Evolutionary conservation across 1,140 invertebrate species (phyloP), one percentile per base, ranked within the genome.

Genomic region (Oreohelix idahoensis): DNA sequence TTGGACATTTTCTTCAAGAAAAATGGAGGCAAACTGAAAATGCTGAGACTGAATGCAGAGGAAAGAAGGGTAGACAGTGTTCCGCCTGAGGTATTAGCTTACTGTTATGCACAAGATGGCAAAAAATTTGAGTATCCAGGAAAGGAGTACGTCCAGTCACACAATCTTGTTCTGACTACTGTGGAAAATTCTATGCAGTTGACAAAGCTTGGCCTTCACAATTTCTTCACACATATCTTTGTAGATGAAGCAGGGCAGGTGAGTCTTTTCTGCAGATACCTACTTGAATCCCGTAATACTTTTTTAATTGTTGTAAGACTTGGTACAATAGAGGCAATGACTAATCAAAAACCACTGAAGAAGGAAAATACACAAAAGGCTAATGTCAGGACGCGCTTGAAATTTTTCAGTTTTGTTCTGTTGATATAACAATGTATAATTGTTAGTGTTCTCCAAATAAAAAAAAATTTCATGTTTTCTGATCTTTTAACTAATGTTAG

Each of bases 91-190:
- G 95, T 96, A 11, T 94, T 94, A 51, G 91, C 96, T 92, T 97
- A 97, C 91, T 96, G 96, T 92, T 92, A 96, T 71, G 95, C 95
- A 49, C 94, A 95, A 86, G 90, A 45, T 0, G 85, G 87, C 32
- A 81, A 73, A 17, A 77, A 70, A 0, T 81, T 80, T 35, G 97
- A 96, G 89, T 93, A 95, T 66, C 93, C 95, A 45, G 96, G 96
- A 1, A 95, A 94, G 1, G 91, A 95, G 15, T 94, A 96, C 84
- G 96, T 97, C 86, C 93, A 97, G 0, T 93, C 95, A 53, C 95
- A 95, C 89, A 93, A 95, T 66, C 94, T 98, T 26, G 94, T 97
- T 49, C 95, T 97, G 0, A 96, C 96, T 0, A 97, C 96, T 0
- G 90, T 98, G 4, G 95, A 95, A 75, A 97, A 96, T 32, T 96